These are phyloP conservation scores for Euthynnus affinis DNA, from an alignment of 2,797 vertebrate genomes.

Conservation along the genomic window DNA sequence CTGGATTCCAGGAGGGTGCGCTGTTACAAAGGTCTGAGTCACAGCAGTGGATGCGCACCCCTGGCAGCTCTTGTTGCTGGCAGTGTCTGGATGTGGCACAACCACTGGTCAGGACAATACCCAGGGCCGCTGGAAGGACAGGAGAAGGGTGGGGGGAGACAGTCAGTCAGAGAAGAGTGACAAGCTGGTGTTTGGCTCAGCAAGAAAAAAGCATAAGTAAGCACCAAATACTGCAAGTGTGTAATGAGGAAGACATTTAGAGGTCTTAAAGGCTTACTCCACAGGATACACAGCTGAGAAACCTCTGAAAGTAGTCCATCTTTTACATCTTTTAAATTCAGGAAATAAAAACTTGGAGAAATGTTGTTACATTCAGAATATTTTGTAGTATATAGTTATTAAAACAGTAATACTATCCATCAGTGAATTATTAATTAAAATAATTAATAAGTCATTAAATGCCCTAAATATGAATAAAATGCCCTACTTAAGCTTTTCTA, in stretches of 20 bases:
- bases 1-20: slow-evolving; percentile 64
- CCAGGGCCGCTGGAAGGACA: slow-evolving; percentile 87
- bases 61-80: slow-evolving; percentile 93
- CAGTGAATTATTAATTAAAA: not conserved
- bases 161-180: slow-evolving; percentile 73
- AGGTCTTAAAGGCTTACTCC: slow-evolving; percentile 53
- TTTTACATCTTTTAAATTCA: slow-evolving; percentile 10
- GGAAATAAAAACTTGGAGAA: not conserved
- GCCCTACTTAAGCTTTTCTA: not conserved
- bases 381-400: not conserved
- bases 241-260: slow-evolving; percentile 69
- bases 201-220: slow-evolving; percentile 75
- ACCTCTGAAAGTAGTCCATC: slow-evolving; percentile 17
- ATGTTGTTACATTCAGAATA: not conserved
- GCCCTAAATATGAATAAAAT: not conserved
- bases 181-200: slow-evolving; percentile 73
- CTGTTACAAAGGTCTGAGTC: slow-evolving; percentile 89
- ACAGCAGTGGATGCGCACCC: slow-evolving; percentile 89
- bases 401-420: not conserved
- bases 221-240: slow-evolving; percentile 71
- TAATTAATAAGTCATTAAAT: too few species aligned
- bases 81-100: slow-evolving; percentile 95
- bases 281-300: slow-evolving; percentile 23
- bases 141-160: slow-evolving; percentile 45
- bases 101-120: slow-evolving; percentile 91